Percentiles rank a stretch among this genome's conserved stretches.
Conservation (phyloP, 2,113 vertebrate genomes). For the Nyctereutes procyonoides region DNA sequence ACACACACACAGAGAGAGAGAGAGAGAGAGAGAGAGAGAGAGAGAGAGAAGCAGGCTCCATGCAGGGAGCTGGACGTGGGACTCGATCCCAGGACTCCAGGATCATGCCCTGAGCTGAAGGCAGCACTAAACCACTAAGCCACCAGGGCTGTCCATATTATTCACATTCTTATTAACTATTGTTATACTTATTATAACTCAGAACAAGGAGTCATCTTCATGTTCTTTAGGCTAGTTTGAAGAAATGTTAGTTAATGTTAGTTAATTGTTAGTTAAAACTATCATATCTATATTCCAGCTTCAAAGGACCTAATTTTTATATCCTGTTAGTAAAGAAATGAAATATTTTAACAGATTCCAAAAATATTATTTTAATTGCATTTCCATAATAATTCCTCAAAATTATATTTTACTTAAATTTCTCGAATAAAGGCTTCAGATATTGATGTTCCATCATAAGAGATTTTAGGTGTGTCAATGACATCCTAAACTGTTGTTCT, state of each 20-base stretch:
- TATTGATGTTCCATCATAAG: not conserved
- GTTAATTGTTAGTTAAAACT: not conserved
- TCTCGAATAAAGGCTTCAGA: not conserved
- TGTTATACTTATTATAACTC: not conserved
- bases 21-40: too few species aligned
- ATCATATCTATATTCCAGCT: not conserved
- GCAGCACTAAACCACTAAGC: too few species aligned
- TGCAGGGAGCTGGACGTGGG: too few species aligned
- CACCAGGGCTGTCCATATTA: not conserved
- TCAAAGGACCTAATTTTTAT: not conserved
- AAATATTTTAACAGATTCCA: conserved; percentile 15
- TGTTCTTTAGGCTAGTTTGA: not conserved
- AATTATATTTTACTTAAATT: conserved; percentile 54
- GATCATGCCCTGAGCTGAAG: too few species aligned
- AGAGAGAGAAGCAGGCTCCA: too few species aligned
- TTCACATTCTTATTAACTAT: not conserved
- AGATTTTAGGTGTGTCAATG: not conserved
- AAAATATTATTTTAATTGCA: conserved; percentile 32
- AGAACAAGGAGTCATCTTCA: not conserved
- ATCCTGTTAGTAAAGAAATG: not conserved
- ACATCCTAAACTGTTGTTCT: not conserved
- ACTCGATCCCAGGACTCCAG: too few species aligned
- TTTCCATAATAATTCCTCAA: conserved; percentile 18
- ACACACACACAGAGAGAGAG: too few species aligned
- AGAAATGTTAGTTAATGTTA: not conserved